Evolutionary conservation across 2,888 invertebrate species (phyloP), one percentile per base, ranked within the genome.

Genomic region (Clostera curtula): DNA sequence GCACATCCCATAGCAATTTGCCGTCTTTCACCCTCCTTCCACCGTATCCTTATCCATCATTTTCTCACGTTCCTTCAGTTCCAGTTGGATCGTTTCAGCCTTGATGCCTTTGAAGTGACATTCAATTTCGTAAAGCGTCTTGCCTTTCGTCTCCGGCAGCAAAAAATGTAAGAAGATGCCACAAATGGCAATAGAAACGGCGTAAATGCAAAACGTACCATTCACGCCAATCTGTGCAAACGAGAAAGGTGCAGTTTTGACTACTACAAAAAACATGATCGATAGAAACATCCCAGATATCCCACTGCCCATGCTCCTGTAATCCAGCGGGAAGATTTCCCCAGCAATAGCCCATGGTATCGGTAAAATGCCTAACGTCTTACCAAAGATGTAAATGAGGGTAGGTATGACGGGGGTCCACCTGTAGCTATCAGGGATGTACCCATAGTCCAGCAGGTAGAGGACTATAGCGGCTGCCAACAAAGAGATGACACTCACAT

Each of bases 291-390:
- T 87, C 1, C 89, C 86, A 9, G 88, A 86, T 9, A 90, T 73
- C 0, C 90, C 90, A 14, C 90, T 86, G 1, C 90, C 91, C 0
- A 89, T 60, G 14, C 89, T 90, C 21, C 90, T 80, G 27, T 86
- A 86, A 1, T 82, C 80, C 11, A 87, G 68, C 0, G 90, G 86
- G 42, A 90, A 91, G 3, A 92, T 73, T 56, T 92, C 92, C 0
- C 90, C 90, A 33, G 89, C 88, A 57, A 92, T 86, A 6, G 90
- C 87, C 88, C 91, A 92, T 0, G 91, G 91, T 27, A 92, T 71
- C 0, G 90, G 88, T 12, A 88, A 56, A 17, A 89, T 75, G 1
- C 91, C 90, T 6, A 88, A 56, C 1, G 86, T 84, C 27, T 88
- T 80, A 7, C 87, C 87, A 12, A 84, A 80, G 8, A 88, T 87